Evolutionary conservation across 1,140 invertebrate genomes (phyloP).

Genomic region (Pararge aegeria): DNA sequence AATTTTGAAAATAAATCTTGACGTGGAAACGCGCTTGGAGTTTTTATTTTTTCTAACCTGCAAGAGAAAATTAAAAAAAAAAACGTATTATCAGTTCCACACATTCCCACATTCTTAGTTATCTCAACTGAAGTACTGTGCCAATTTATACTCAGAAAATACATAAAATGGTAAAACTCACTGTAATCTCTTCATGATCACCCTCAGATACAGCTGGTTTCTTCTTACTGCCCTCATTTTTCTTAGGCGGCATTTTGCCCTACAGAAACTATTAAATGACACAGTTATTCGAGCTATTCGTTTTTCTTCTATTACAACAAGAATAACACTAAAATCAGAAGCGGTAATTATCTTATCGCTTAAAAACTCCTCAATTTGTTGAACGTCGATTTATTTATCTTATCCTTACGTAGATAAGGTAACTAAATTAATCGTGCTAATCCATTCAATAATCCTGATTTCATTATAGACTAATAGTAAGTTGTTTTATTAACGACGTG

Average conservation of each 20-base stretch:
- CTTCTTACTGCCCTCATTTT: conserved; percentile 21
- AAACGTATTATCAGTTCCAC: no score
- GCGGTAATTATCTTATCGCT: conserved; percentile 19
- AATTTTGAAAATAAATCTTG: no score
- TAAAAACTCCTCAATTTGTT: not conserved
- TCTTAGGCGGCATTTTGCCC: conserved; percentile 32
- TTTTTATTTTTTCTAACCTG: no score
- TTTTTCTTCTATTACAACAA: conserved; percentile 11
- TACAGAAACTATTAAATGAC: not conserved
- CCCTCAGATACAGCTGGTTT: not conserved
- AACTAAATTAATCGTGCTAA: conserved; percentile 9
- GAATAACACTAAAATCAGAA: conserved; percentile 29
- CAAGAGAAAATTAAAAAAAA: no score
- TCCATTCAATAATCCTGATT: conserved; percentile 22
- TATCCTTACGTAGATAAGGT: not conserved
- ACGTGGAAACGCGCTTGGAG: no score
- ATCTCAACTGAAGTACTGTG: no score
- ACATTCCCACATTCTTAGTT: no score
- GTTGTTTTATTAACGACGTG: conserved; percentile 18
- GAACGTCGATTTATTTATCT: not conserved
- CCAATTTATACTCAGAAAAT: not conserved
- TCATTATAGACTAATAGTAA: conserved; percentile 10
- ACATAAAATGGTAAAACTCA: not conserved
- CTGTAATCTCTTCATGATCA: not conserved
- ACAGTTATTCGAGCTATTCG: not conserved